A percentile compares a stretch with the other conserved stretches of the same genome.
Conservation (phyloP, 2,888 invertebrate species). For the Frankliniella fusca region DNA sequence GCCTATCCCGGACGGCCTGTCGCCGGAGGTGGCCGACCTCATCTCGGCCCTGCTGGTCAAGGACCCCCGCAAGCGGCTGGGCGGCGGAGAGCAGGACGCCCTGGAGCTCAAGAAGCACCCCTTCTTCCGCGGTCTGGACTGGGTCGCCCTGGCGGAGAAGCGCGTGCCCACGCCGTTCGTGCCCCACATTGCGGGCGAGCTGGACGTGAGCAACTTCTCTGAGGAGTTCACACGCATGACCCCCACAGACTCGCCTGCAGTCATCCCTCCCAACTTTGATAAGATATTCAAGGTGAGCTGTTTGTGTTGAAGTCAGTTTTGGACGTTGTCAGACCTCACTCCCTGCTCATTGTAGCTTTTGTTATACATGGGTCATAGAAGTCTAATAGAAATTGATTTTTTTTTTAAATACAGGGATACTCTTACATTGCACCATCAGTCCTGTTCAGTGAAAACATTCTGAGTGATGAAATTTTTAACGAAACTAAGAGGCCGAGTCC, state of each 20-base stretch:
- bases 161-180: constrained; percentile 82
- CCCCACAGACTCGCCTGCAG: constrained; percentile 86
- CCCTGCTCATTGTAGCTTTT: too few species aligned
- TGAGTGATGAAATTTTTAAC: constrained; percentile 65
- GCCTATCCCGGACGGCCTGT: constrained; percentile 79
- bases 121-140: constrained; percentile 78
- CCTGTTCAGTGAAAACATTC: constrained; percentile 72
- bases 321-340: too few species aligned
- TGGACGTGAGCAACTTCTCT: constrained; percentile 94
- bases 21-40: constrained; percentile 69
- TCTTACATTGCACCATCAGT: constrained; percentile 93
- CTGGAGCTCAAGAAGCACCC: constrained; percentile 83
- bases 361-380: too few species aligned
- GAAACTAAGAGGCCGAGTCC: constrained; percentile 53
- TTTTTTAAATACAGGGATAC: constrained; percentile 63
- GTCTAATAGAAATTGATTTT: neutral
- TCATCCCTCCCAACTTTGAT: constrained; percentile 77
- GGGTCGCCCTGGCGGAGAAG: constrained; percentile 75
- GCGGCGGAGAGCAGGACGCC: constrained; percentile 80
- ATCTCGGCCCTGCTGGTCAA: constrained; percentile 80
- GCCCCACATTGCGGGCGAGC: constrained; percentile 76
- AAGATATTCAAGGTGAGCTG: constrained; percentile 74
- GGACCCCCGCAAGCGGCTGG: constrained; percentile 81
- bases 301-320: constrained; percentile 27
- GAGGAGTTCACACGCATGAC: constrained; percentile 93